These are phyloP conservation scores for Caenorhabditis uteleia DNA, from an alignment of 2,888 invertebrate species.

Conservation along the genomic window DNA sequence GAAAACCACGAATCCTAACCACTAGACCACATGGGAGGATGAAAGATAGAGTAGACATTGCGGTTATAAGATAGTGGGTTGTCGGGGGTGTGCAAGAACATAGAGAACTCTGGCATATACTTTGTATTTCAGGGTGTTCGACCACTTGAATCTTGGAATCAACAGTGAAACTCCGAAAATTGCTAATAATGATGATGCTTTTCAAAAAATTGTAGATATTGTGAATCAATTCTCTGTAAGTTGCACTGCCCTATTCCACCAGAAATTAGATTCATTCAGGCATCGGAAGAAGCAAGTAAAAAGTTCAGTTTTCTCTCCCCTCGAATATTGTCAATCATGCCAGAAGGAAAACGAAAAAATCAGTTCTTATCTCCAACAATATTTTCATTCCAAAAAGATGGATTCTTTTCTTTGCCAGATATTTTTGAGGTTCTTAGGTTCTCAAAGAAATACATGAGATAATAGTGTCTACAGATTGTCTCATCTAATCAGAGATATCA, in stretches of 20 bases:
- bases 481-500: slow-evolving; percentile 44
- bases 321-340: slow-evolving; percentile 54
- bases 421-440: slow-evolving; percentile 47
- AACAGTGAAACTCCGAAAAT: slow-evolving; percentile 37
- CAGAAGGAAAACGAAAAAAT: slow-evolving; percentile 38
- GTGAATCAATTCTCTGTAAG: slow-evolving; percentile 36
- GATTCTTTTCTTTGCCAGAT: slow-evolving; percentile 57
- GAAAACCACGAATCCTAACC: slow-evolving; percentile 68
- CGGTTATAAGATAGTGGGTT: too few relatives aligned
- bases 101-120: slow-evolving; percentile 11
- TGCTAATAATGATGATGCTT: slow-evolving; percentile 17
- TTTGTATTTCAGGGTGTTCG: slow-evolving; percentile 32
- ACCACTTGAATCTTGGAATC: slow-evolving; percentile 38
- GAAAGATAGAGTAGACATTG: too few relatives aligned
- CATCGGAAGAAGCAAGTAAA: slow-evolving; percentile 11
- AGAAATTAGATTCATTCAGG: slow-evolving; percentile 10
- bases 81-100: too few relatives aligned
- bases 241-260: slow-evolving; percentile 7
- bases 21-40: slow-evolving; percentile 62
- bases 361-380: slow-evolving; percentile 57
- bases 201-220: slow-evolving; percentile 34
- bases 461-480: slow-evolving; percentile 25
- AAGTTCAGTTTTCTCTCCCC: slow-evolving; percentile 58
- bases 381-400: slow-evolving; percentile 61
- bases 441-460: not conserved